Base-by-base conservation (phyloP, 2,888 invertebrate genomes). In the Anaspis maculata region DNA sequence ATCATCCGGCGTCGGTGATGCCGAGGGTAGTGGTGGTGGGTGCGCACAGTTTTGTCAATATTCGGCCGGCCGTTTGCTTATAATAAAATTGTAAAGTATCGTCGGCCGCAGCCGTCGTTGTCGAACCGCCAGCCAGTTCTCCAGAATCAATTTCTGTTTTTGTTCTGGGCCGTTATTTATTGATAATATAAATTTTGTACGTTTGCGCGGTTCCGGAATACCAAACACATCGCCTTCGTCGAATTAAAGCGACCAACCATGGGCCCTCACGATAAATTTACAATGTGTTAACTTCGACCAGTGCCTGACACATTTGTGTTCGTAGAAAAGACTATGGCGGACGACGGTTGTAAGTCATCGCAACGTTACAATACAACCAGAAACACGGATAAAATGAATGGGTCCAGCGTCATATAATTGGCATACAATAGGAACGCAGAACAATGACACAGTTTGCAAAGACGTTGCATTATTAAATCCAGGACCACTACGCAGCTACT, bases 171-270 rank as follows among this genome's bases (percentile, higher is more conserved):
- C 24, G 56, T 56, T 61, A 61, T 59, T 61, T 61, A 61, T 60
- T 51, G 58, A 56, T 58, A 59, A 54, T 55, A 58, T 59, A 59
- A 59, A 60, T 60, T 59, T 54, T 52, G 49, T 49, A 54, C 48
- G 54, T 50, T 45, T 48, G 46, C 39, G 39, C 49, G 39, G 39
- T 39, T 41, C 27, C 40, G 39, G 58, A 57, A 58, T 58, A 58
- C 49, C 51, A 56, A 59, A 50, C 42, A 12, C 15, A 15, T 10
- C 13, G 9, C 25, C 30, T 30, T 30, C 24, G 29, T 27, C 36
- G 14, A 27, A 27, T 9, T n/a, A 6, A n/a, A n/a, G 15, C 15
- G 14, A 13, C 25, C 9, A 25, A 13, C 4, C 10, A 11, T 25
- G 11, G 12, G 13, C 25, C 9, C 9, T 19, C 9, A 15, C 13